Percentiles rank a stretch among this genome's conserved stretches.
phyloP scores from a whole-genome alignment of 2,113 vertebrate species.

The Cynoglossus semilaevis region DNA sequence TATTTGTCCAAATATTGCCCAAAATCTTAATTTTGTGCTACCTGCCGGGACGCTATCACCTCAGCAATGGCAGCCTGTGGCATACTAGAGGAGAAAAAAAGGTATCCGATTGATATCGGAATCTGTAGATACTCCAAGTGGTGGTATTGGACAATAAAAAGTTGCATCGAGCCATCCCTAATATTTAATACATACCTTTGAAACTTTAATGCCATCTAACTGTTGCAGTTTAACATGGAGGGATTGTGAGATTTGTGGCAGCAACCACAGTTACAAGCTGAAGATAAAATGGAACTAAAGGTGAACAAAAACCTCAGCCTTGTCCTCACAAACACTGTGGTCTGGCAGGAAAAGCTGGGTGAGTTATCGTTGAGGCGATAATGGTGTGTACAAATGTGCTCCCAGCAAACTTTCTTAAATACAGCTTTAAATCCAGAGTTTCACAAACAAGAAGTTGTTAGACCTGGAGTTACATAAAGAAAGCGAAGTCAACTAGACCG shows the following conservation, averaged over 20 bases:
- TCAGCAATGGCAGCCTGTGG: too few relatives aligned
- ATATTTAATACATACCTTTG: too few relatives aligned
- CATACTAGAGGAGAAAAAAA: too few relatives aligned
- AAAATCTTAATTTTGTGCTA: too few relatives aligned
- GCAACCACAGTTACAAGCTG: not conserved
- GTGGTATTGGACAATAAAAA: too few relatives aligned
- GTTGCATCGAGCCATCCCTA: too few relatives aligned
- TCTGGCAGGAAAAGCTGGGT: too few relatives aligned
- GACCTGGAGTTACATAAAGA: not conserved
- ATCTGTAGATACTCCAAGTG: too few relatives aligned
- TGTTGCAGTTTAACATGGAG: not conserved
- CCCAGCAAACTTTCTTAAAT: not conserved
- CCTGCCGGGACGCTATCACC: too few relatives aligned
- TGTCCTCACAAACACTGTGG: not conserved
- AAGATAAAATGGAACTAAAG: not conserved
- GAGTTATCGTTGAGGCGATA: not conserved
- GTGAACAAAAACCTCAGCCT: not conserved
- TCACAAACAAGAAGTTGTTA: not conserved
- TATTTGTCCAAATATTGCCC: too few relatives aligned
- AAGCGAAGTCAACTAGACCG: not conserved
- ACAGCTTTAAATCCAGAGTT: not conserved
- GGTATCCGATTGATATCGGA: too few relatives aligned
- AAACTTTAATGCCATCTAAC: not conserved
- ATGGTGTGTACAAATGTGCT: not conserved
- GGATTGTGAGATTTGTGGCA: not conserved